Evolutionary conservation across 2,797 vertebrate species (phyloP).

Genomic region (Halcyon smyrnensis): DNA sequence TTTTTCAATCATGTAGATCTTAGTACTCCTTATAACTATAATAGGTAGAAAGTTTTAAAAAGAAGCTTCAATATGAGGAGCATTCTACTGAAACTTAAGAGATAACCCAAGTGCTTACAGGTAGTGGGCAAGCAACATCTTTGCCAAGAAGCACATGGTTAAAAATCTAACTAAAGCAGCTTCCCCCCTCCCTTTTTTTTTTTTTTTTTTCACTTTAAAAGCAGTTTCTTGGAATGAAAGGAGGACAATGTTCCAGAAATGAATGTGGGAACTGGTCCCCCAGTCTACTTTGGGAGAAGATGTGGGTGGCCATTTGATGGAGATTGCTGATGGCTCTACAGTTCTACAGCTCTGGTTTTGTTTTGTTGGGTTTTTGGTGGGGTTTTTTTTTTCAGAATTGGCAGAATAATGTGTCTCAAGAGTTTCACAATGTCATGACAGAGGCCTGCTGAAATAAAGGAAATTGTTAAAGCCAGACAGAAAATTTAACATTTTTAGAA

Average conservation of each 20-base stretch:
- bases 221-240: not conserved
- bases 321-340: not conserved
- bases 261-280: not conserved
- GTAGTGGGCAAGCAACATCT: not conserved
- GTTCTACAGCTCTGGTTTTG: not conserved
- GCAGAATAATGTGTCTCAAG: not conserved
- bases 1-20: slow-evolving; percentile 11
- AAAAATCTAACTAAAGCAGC: not conserved
- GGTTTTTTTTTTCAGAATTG: not conserved
- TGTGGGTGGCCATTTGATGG: not conserved
- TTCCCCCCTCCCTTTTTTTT: not conserved
- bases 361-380: too few species aligned
- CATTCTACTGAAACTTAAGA: not conserved
- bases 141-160: not conserved
- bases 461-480: not conserved
- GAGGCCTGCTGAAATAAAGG: not conserved
- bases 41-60: slow-evolving; percentile 36
- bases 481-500: not conserved
- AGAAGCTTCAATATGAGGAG: not conserved
- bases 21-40: slow-evolving; percentile 23
- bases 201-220: not conserved
- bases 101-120: not conserved
- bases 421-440: not conserved
- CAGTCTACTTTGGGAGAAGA: not conserved
- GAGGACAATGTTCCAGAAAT: not conserved